Base-by-base conservation (phyloP, 2,113 vertebrate species). In the Gasterosteus nipponicus region DNA sequence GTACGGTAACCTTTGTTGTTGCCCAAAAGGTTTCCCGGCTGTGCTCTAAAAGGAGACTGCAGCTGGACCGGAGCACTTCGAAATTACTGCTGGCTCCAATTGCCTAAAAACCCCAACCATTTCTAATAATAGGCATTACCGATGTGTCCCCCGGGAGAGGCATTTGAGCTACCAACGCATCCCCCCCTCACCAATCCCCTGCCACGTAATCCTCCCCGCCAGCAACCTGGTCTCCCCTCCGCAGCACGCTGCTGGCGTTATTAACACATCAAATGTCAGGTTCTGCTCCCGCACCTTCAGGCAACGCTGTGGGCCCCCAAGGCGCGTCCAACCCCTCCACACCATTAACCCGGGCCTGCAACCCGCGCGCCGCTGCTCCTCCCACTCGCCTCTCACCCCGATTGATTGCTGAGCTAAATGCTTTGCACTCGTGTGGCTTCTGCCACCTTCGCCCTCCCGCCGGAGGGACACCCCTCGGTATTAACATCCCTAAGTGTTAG, bases 231-330 rank as follows among this genome's bases (percentile, higher is more conserved):
- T 75, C 83, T 83, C 54, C 70, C 35, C 74, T 16, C 65, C 63
- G 18, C 60, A 31, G 66, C 65, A 18, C 81, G 75, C 88, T 51
- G 77, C 66, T 83, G 85, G 75, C 65, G 67, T 81, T 80, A 88
- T 89, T 84, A 89, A 86, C 80, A 87, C 89, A 85, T 89, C 85
- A 89, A 91, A 90, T 91, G 89, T 84, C 86, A 86, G 74, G 57
- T 70, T 75, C 41, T 76, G 80, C 67, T 75, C 76, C 64, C 14
- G 4, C 67, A 85, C 84, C 89, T 88, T 77, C 58, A 86, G 86
- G 88, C 79, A 41, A 75, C 39, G 22, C 78, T 82, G 58, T 66
- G 67, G 81, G 79, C 47, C 41, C 65, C 80, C 57, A 4, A 61
- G 62, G 38, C 69, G 78, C 78, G 83, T 80, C 67, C 18, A 49